Base-by-base conservation (phyloP, 2,888 invertebrate genomes). In the Pecten maximus region DNA sequence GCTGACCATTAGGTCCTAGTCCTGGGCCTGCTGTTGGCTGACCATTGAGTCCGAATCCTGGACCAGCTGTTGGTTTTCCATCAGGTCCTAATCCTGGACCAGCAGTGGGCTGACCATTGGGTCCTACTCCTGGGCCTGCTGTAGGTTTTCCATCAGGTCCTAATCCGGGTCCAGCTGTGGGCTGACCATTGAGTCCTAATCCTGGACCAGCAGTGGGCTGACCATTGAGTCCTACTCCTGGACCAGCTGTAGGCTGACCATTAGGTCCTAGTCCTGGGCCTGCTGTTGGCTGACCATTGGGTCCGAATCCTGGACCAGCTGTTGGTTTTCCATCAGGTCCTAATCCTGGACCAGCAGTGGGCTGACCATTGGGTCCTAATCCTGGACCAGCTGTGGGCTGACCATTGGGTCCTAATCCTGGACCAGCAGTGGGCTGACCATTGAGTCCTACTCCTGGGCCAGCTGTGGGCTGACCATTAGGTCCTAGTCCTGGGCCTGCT, bases 361-460 rank as follows among this genome's bases (percentile, higher is more conserved):
- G 74, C 35, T 74, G 28, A 10, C 74, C 74, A 74, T 74, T 16
- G 1, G 74, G 28, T 35, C 74, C 74, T 15, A 74, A 28, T 74
- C 74, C 74, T 3, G 74, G 74, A 12, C 74, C 74, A 35, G 74
- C 74, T 35, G 74, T 74, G 0, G 74, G 74, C 10, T 74, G 28
- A 35, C 74, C 74, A 74, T 74, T 35, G 10, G 74, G 74, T 35
- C 74, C 74, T 74, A 74, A 35, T 74, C 74, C 74, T 35, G 74
- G 74, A 35, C 74, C 74, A 15, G 74, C 74, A 35, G 74, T 74
- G 74, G 74, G 74, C 74, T 74, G 74, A 35, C 74, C 74, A 74
- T 74, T 74, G 28, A 35, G 2, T 74, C 74, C 74, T 35, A 74
- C 28, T 35, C 74, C 74, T 28, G 74, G 74, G 1, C 74, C 74